Percentiles rank a stretch among this genome's conserved stretches.
Conservation (phyloP, 2,113 vertebrate species). For the Brachirus orientalis region DNA sequence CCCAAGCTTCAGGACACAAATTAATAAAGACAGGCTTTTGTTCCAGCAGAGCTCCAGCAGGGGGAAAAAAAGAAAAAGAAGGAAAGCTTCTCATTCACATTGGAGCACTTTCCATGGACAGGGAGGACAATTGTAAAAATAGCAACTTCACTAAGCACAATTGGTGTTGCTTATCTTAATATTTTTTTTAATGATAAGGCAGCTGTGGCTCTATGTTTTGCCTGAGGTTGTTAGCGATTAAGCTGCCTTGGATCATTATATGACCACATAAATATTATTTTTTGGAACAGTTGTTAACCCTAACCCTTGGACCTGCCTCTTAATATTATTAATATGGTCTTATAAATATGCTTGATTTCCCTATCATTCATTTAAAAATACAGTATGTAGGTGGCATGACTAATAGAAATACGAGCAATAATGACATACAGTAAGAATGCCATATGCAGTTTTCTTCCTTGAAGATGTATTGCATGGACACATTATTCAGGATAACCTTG, state of each 20-base stretch:
- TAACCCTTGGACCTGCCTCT: too few species aligned
- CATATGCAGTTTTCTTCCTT: not conserved
- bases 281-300: conserved; percentile 12
- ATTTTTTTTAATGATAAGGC: conserved; percentile 59
- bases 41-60: conserved; percentile 65
- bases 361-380: conserved; percentile 3
- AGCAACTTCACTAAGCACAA: too few species aligned
- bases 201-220: conserved; percentile 58
- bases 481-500: too few species aligned
- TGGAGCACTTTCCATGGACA: conserved; percentile 18
- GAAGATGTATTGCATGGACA: too few species aligned
- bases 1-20: conserved; percentile 78
- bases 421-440: too few species aligned
- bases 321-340: too few species aligned
- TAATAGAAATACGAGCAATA: too few species aligned
- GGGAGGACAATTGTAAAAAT: too few species aligned
- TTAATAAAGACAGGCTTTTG: conserved; percentile 82
- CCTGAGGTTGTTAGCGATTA: conserved; percentile 44
- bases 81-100: conserved; percentile 75
- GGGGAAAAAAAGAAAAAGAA: conserved; percentile 70
- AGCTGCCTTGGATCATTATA: conserved; percentile 21
- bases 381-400: conserved; percentile 4
- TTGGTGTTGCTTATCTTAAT: too few species aligned
- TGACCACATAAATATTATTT: conserved; percentile 22
- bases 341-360: not conserved